Evolutionary conservation across 2,797 vertebrate genomes (phyloP).

Genomic region (Monodelphis domestica): DNA sequence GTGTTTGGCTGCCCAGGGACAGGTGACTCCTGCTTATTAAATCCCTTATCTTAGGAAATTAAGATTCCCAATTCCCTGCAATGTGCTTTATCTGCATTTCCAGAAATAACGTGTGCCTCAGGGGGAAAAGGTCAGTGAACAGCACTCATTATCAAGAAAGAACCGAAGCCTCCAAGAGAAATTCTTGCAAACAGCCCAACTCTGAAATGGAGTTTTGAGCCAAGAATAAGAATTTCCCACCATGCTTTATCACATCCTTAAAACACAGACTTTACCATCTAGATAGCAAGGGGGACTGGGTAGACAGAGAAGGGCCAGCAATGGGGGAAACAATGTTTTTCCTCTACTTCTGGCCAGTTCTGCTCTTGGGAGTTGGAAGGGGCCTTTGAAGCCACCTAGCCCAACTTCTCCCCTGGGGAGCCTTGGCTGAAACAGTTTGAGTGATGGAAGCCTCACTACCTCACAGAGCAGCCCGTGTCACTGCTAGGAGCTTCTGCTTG

Average conservation of each 20-base stretch:
- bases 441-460: background rate
- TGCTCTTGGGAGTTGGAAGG: background rate
- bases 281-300: background rate
- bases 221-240: constrained; percentile 22
- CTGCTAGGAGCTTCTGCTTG: background rate
- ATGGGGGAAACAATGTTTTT: background rate
- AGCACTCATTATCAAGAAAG: constrained; percentile 43
- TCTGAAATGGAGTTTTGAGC: constrained; percentile 39
- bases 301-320: background rate
- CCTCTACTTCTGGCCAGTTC: background rate
- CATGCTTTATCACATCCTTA: background rate
- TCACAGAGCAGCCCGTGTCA: background rate
- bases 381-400: background rate
- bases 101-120: constrained; percentile 58
- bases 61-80: constrained; percentile 29
- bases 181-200: constrained; percentile 26
- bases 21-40: constrained; percentile 23
- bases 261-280: constrained; percentile 11
- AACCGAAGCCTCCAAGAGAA: constrained; percentile 35
- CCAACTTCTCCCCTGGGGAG: background rate
- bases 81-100: constrained; percentile 57
- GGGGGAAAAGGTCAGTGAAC: background rate
- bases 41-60: constrained; percentile 12
- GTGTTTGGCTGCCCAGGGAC: background rate
- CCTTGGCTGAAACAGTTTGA: background rate